Evolutionary conservation across 2,113 vertebrate species (phyloP), one percentile per base, ranked within the genome.

Genomic region (Perccottus glenii): DNA sequence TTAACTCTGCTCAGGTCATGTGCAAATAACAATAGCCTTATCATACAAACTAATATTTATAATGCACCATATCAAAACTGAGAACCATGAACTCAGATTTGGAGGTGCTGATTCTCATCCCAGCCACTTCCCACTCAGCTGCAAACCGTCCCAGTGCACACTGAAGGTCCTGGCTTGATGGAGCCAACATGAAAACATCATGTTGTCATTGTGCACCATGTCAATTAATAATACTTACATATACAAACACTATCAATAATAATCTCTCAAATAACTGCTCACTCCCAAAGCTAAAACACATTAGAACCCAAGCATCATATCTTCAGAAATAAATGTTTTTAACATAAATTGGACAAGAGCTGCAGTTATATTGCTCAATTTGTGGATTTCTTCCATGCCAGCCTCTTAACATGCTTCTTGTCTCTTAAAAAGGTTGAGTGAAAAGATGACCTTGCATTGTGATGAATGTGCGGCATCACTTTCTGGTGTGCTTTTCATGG

Each of bases 401-500:
- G 38, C 38, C 44, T 68, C 36, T 42, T 64, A 56, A 38, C 65
- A 46, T 38, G 67, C 45, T 43, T 75, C 47, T 48, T 33, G 44
- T 6, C 33, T 63, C 49, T 75, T 44, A 56, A 72, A 64, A 60
- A 1, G 55, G 56, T 6, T 16, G 6, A 36, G 14, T 46, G 48
- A 76, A 74, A 57, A 35, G 16, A 52, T 64, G 77, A 80, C 78
- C 70, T 84, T 84, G 57, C 42, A 47, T 52, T 66, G 48, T 50
- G 58, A 72, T 36, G 73, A 72, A 66, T 53, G 12, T 57, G 50
- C 68, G 68, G 77, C 79, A 80, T 89, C 72, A 57, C 60, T 82
- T 87, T 80, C 81, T 76, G 70, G 85, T 90, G 74, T 88, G 67
- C 14, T 53, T 91, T 89, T 88, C 82, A 85, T 73, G 40, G 72